phyloP scores from a whole-genome alignment of 2,797 vertebrate genomes.

The Squalus acanthias region DNA sequence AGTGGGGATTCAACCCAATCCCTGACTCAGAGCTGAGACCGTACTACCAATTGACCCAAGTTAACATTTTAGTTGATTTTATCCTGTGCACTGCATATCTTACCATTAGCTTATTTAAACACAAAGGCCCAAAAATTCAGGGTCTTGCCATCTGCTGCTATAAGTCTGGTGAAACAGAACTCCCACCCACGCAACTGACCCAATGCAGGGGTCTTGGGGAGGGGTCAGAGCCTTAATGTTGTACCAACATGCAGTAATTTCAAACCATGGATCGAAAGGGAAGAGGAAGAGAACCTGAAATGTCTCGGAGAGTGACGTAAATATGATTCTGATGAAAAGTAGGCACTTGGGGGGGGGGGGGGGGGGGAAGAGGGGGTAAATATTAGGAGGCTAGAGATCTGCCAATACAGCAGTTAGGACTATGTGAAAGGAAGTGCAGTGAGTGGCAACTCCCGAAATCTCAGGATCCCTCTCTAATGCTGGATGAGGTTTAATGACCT shows the following conservation, averaged over 20 bases:
- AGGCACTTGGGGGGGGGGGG: not conserved
- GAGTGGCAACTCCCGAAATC: not conserved
- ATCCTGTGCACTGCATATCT: not conserved
- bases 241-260: not conserved
- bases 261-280: not conserved
- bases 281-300: not conserved
- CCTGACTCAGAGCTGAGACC: not conserved
- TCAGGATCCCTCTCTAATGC: not conserved
- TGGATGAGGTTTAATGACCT: not conserved
- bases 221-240: not conserved
- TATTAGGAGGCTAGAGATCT: not conserved
- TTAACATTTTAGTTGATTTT: not conserved
- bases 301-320: not conserved
- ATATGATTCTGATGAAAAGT: not conserved
- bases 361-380: not conserved
- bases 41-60: not conserved
- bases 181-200: not conserved
- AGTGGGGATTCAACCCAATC: not conserved
- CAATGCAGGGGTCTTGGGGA: not conserved
- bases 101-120: not conserved
- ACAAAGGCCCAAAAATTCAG: not conserved
- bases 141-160: not conserved
- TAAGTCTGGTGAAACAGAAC: not conserved
- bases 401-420: not conserved
- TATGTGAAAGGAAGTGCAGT: not conserved